phyloP scores from a whole-genome alignment of 2,113 vertebrate genomes.

The Brachyhypopomus gauderio region DNA sequence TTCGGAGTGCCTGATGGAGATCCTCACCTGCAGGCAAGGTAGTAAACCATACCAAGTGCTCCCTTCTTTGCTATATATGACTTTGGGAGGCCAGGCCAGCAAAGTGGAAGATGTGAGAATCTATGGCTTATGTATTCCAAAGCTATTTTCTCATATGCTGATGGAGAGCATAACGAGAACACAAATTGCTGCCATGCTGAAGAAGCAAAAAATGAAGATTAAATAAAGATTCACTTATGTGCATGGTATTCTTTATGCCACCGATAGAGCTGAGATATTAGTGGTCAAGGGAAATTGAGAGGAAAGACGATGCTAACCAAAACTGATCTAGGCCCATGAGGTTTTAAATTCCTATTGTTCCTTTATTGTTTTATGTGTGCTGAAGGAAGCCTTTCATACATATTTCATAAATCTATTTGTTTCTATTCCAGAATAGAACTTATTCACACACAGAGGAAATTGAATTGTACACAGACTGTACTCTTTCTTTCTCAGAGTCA shows the following conservation, averaged over 20 bases:
- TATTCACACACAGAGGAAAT: not conserved
- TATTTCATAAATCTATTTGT: not conserved
- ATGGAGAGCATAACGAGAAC: not conserved
- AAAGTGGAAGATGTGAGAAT: not conserved
- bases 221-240: not conserved
- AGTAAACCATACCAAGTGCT: slow-evolving; percentile 25
- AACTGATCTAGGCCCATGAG: not conserved
- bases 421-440: not conserved
- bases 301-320: not conserved
- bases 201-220: not conserved
- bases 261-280: not conserved
- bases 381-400: not conserved
- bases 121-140: not conserved
- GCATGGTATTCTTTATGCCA: slow-evolving; percentile 1
- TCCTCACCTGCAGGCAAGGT: not conserved
- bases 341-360: not conserved
- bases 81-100: slow-evolving; percentile 1
- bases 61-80: not conserved
- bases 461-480: slow-evolving; percentile 5
- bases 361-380: not conserved
- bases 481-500: slow-evolving; percentile 12
- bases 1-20: slow-evolving; percentile 15
- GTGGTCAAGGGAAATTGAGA: not conserved
- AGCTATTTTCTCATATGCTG: slow-evolving; percentile 6
- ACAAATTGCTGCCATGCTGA: slow-evolving; percentile 19